Conservation (phyloP, 2,113 vertebrate species). For the Daphoenositta chrysoptera region DNA sequence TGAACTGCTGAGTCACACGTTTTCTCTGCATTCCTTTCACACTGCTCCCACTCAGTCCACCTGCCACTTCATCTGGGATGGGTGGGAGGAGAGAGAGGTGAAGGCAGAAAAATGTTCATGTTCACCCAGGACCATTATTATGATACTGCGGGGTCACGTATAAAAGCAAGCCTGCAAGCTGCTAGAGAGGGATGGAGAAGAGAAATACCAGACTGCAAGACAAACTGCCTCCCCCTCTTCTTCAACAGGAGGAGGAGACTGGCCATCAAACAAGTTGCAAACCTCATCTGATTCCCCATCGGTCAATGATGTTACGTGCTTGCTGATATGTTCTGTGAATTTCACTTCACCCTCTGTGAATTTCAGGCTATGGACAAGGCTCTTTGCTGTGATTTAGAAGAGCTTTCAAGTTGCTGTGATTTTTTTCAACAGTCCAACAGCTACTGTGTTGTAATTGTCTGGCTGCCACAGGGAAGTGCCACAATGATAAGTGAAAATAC, state of each 20-base stretch:
- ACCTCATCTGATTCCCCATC: neutral
- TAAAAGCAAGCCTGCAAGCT: neutral
- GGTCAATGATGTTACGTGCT: neutral
- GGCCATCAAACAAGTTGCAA: neutral
- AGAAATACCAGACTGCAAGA: neutral
- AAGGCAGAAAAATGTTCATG: slow-evolving; percentile 27
- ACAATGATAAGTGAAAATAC: neutral
- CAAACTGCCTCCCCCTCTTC: neutral
- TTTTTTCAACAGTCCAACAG: neutral
- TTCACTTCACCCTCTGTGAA: neutral
- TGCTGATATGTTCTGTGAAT: neutral
- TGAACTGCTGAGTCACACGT: slow-evolving; percentile 61
- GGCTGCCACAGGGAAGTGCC: neutral
- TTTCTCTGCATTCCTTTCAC: slow-evolving; percentile 52
- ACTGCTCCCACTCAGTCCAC: slow-evolving; percentile 68
- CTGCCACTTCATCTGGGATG: slow-evolving; percentile 62
- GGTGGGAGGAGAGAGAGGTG: slow-evolving; percentile 46
- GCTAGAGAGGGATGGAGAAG: neutral
- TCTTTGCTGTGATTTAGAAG: neutral
- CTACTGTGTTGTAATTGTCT: neutral
- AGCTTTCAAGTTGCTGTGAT: neutral
- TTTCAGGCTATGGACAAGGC: neutral
- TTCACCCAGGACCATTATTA: neutral
- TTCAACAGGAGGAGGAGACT: neutral
- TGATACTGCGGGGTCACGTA: neutral